Evolutionary conservation across 2,113 vertebrate genomes (phyloP), one percentile per base, ranked within the genome.

Genomic region (Cyprinodon variegatus): DNA sequence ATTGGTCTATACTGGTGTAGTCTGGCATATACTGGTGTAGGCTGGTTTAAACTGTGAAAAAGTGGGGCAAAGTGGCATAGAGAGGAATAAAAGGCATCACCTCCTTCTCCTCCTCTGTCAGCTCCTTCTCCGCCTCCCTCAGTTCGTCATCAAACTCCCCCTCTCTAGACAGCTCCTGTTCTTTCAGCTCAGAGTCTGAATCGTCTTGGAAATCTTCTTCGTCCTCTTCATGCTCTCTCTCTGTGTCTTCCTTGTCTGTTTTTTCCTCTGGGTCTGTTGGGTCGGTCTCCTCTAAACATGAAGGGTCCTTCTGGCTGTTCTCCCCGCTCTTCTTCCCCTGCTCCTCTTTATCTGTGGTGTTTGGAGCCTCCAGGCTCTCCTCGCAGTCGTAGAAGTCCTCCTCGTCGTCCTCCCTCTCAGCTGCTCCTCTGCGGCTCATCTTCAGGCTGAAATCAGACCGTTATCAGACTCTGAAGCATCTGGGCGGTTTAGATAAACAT

Each of bases 361-460:
- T 45, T 8, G 68, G 39, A 69, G 36, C 45, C 50, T 77, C 82
- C 59, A 88, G 38, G 20, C 48, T 79, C 59, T 92, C 91, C 3
- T 83, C 62, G 20, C 91, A 92, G 86, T 91, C 90, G 1, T 81
- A 91, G 78, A 89, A 92, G 74, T 87, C 40, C 4, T 92, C 90
- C 12, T 83, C 75, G 2, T 80, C n/a, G 4, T 87, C 70, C 9
- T 85, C 65, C 46, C 74, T 36, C 3, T 78, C 50, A 41, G 41
- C 5, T 41, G 5, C 41, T 70, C 53, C 65, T 66, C 17, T 20
- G 45, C 65, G 50, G 79, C 65, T 86, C 90, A 91, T 91, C 3
- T n/a, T 84, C 14, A 61, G 46, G 8, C 11, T 77, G 72, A 57
- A 57, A 57, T 77, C 66, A 1, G 0, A 67, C 38, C 14, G 20